These are phyloP conservation scores for Bugula neritina DNA, from an alignment of 2,888 invertebrate species.

Conservation along the genomic window DNA sequence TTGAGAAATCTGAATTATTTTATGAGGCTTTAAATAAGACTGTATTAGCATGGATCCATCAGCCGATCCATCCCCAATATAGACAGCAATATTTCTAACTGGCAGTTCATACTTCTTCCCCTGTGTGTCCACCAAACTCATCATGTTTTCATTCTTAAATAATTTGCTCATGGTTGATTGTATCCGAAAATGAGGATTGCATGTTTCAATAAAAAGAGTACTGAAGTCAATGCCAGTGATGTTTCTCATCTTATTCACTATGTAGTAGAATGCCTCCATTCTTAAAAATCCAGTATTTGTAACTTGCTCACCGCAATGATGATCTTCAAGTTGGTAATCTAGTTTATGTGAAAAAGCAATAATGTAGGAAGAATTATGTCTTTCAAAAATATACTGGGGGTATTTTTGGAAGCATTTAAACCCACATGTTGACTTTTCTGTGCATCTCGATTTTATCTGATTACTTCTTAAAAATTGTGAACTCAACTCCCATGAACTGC, in stretches of 20 bases:
- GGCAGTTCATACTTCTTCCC: not conserved
- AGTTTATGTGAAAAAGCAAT: not conserved
- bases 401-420: no score
- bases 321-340: not conserved
- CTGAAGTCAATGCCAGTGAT: slow-evolving; percentile 8
- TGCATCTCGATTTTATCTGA: no score
- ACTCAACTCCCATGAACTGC: no score
- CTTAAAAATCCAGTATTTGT: slow-evolving; percentile 20
- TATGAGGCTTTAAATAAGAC: slow-evolving; percentile 34
- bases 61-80: slow-evolving; percentile 33
- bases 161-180: not conserved
- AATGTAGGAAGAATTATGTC: not conserved
- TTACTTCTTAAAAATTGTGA: no score
- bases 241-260: slow-evolving; percentile 29
- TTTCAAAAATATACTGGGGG: not conserved
- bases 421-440: no score
- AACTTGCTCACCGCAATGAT: not conserved
- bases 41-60: slow-evolving; percentile 39
- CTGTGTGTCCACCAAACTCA: not conserved
- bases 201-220: slow-evolving; percentile 18
- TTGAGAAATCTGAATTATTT: slow-evolving; percentile 40
- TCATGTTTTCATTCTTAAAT: not conserved
- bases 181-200: not conserved
- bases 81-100: slow-evolving; percentile 17
- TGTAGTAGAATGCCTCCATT: slow-evolving; percentile 30